Evolutionary conservation across 2,113 vertebrate species (phyloP), one percentile per base, ranked within the genome.

Genomic region (Lates calcarifer): DNA sequence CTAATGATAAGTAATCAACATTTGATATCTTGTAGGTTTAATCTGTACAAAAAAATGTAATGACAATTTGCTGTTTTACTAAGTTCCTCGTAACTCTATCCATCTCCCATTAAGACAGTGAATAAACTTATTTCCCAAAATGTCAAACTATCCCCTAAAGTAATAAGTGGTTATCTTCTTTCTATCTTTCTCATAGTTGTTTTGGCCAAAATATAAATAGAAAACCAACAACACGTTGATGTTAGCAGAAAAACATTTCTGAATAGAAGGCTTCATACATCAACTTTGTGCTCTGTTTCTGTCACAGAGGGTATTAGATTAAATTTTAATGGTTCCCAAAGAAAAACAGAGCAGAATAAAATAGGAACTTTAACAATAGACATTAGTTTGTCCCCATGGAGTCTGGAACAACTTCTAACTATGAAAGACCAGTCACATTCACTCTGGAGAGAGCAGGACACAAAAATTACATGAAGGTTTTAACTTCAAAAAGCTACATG

Each of bases 261-360:
- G 35, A 17, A 74, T 33, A 35, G 13, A 53, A 17, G 6, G 37
- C 37, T 37, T 56, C 43, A 35, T 53, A 22, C n/a, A 26, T 63
- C 11, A 39, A 24, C 24, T 0, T 24, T 69, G 29, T 61, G 33
- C 18, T n/a, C 35, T 15, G 1, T 56, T 68, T 47, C 45, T 35
- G 37, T 68, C 60, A 70, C 28, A 39, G 1, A 22, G 26, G 26
- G 5, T 20, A 28, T n/a, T n/a, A 13, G 49, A 74, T 78, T 31
- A 55, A 31, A 70, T 26, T 39, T 60, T 24, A 45, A 78, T 69
- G 28, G 17, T 33, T 64, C 15, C 20, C 15, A 35, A 65, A 64
- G 58, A 64, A 79, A 58, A 69, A 76, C 45, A 51, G 57, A 69
- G 57, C 8, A 57, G 29, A 73, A 67, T 39, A 57, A 62, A 77